phyloP scores from a whole-genome alignment of 2,797 vertebrate genomes.

The Crenuchus spilurus region DNA sequence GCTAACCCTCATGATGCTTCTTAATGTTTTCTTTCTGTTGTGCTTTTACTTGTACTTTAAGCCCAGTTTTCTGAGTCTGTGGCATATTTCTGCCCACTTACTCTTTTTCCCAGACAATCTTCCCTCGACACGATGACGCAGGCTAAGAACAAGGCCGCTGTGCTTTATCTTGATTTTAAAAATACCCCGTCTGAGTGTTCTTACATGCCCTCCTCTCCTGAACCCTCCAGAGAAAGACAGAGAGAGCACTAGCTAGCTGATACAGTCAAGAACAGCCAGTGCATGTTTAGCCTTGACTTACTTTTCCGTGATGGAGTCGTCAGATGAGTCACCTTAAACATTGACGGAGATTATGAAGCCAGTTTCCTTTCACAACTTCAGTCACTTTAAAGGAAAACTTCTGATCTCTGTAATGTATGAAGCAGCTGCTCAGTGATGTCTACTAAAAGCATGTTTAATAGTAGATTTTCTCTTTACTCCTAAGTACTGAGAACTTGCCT shows the following conservation, averaged over 20 bases:
- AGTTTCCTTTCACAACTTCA: background rate
- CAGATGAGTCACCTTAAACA: background rate
- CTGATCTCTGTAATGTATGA: too few relatives aligned
- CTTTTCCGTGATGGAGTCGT: background rate
- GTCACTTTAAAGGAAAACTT: background rate
- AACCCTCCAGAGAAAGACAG: conserved; percentile 25
- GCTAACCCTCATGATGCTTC: too few relatives aligned
- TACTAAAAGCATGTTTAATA: too few relatives aligned
- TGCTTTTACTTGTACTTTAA: too few relatives aligned
- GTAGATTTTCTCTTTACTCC: too few relatives aligned
- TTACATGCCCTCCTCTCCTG: conserved; percentile 38
- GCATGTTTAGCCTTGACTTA: background rate
- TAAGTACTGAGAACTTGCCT: background rate
- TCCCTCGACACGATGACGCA: conserved; percentile 74
- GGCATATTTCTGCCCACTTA: conserved; percentile 12
- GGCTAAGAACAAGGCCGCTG: conserved; percentile 56
- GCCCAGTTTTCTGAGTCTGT: background rate
- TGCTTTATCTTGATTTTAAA: conserved; percentile 60
- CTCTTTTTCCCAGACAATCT: conserved; percentile 76
- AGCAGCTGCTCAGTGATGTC: too few relatives aligned
- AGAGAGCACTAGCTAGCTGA: background rate
- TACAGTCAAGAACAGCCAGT: background rate
- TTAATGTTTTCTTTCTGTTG: background rate
- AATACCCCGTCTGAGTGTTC: conserved; percentile 65
- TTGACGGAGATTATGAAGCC: background rate